Conservation (phyloP, 2,888 invertebrate species). For the Rhagophthalmus giganteus region DNA sequence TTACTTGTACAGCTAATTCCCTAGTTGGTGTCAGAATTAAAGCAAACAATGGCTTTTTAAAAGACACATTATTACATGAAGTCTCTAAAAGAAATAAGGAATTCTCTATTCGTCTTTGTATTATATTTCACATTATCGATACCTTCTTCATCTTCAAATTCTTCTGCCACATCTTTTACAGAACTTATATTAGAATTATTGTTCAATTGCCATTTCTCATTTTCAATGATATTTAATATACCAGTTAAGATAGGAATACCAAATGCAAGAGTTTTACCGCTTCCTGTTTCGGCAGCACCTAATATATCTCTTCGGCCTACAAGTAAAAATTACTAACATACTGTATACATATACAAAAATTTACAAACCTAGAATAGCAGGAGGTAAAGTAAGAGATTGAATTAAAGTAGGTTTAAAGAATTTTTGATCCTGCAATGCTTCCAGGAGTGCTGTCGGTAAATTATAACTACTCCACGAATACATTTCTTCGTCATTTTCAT, state of each 20-base stretch:
- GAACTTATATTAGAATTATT: constrained; percentile 13
- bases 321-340: constrained; percentile 28
- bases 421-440: constrained; percentile 73
- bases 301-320: constrained; percentile 81
- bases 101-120: no score
- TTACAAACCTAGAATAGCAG: constrained; percentile 77
- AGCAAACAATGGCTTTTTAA: constrained; percentile 70
- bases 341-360: not conserved
- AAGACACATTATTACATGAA: constrained; percentile 15
- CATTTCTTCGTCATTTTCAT: constrained; percentile 1
- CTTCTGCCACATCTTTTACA: constrained; percentile 1
- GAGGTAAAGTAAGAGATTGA: constrained; percentile 77
- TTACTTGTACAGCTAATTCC: constrained; percentile 94
- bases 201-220: no score
- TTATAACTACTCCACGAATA: constrained; percentile 66
- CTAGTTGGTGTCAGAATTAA: constrained; percentile 93
- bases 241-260: constrained; percentile 90
- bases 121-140: no score
- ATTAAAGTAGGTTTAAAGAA: constrained; percentile 88
- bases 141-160: not conserved
- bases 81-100: no score
- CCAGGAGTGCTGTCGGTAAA: constrained; percentile 70
- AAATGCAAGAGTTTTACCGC: constrained; percentile 98
- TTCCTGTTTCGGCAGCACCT: constrained; percentile 99
- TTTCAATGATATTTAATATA: no score